Base-by-base conservation (phyloP, 2,888 invertebrate genomes). In the Mallateleia sp. region DNA sequence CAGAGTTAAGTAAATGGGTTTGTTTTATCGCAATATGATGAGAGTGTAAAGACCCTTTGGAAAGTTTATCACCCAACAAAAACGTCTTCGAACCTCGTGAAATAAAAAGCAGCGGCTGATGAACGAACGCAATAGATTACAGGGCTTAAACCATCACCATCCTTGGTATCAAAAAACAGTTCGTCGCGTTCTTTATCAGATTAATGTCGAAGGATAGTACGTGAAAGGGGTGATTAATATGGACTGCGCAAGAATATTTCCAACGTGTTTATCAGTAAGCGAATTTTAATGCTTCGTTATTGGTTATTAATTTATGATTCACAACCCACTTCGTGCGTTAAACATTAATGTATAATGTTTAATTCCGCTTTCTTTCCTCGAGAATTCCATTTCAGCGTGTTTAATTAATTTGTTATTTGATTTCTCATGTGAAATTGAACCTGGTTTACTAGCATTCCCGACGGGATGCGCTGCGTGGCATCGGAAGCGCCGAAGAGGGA, bases 321-420 rank as follows among this genome's bases (percentile, higher is more conserved):
- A 50, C 20, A 50, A 50, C 20, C 3, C 2, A 7, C 18, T 50
- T 8, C 7, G 18, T 50, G 14, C 24, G 0, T 9, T n/a, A 2
- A 54, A 38, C 42, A 18, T 52, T 8, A 54, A 58, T 25, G 25
- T 25, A 9, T 42, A 67, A 47, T 11, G 32, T 45, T 32, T n/a
- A 66, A 66, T 66, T 77, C 22, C 20, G 7, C 32, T 66, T 74
- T 38, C 58, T 58, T 66, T 81, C 60, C 24, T 64, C 42, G n/a
- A 45, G 45, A 28, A 80, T 81, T 81, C 45, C 66, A 81, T 81
- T 81, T 32, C 50, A 9, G 47, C 50, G 45, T 50, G 42, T 74
- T 67, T 82, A 82, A 82, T 82, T 75, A 67, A 75, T 77, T 77
- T 81, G 74, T 74, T 83, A 77, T 77, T 83, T 64, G 83, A 77